Conservation (phyloP, 1,140 invertebrate genomes). For the Panagrolaimus sp. region DNA sequence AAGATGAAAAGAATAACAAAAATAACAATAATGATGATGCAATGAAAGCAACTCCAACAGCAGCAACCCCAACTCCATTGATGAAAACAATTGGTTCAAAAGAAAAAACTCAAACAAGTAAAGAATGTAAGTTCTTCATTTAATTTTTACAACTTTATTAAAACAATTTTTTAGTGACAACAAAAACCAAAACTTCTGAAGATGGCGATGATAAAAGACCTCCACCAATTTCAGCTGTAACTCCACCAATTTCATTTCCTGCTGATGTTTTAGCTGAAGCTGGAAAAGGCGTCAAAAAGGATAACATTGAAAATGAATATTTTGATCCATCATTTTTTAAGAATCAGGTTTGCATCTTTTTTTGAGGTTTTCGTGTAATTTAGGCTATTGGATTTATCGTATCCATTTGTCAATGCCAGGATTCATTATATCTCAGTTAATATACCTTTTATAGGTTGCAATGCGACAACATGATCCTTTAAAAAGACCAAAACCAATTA, state of each 20-base stretch:
- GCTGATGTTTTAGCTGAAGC: slow-evolving; percentile 5
- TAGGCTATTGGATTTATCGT: too few species aligned
- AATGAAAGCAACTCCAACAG: not conserved
- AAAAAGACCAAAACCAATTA: slow-evolving; percentile 20
- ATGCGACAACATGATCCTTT: slow-evolving; percentile 33
- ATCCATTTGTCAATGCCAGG: too few species aligned
- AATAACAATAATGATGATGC: not conserved
- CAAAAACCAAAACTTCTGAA: slow-evolving; percentile 1
- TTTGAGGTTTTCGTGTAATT: too few species aligned
- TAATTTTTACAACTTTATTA: too few species aligned
- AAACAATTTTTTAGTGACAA: not conserved
- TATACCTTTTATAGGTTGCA: slow-evolving; percentile 23
- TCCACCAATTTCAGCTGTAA: not conserved
- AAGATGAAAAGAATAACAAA: too few species aligned
- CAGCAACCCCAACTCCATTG: not conserved
- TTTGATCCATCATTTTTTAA: slow-evolving; percentile 13
- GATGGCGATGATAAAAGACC: not conserved
- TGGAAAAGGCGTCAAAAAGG: not conserved
- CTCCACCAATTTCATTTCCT: not conserved
- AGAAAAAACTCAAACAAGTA: too few species aligned
- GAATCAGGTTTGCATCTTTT: not conserved
- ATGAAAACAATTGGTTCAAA: not conserved
- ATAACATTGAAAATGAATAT: slow-evolving; percentile 13
- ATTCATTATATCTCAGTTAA: not conserved
- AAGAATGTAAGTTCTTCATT: too few species aligned